Evolutionary conservation across 2,113 vertebrate genomes (phyloP).

Genomic region (Plestiodon gilberti): DNA sequence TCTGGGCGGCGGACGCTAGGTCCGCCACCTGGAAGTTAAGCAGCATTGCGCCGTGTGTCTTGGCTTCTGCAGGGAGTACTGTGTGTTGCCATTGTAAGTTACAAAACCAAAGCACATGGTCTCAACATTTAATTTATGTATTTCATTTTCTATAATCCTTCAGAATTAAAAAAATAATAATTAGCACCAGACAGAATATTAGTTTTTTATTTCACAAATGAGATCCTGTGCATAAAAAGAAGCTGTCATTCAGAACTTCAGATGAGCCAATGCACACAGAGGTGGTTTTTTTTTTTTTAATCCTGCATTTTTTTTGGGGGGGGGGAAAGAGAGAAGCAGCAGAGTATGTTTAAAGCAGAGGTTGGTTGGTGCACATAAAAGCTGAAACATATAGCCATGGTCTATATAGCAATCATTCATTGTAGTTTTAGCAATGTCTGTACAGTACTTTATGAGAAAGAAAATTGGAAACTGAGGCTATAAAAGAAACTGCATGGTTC

Average conservation of each 20-base stretch:
- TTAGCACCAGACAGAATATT: not conserved
- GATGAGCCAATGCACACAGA: not conserved
- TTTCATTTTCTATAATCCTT: not conserved
- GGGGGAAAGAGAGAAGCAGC: not conserved
- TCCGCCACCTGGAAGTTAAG: no score
- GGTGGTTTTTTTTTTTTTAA: not conserved
- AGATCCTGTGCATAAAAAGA: not conserved
- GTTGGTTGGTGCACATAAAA: not conserved
- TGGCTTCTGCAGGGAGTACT: not conserved
- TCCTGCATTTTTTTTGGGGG: not conserved
- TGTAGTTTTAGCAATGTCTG: not conserved
- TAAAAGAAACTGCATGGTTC: not conserved
- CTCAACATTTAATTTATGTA: not conserved
- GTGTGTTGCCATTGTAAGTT: not conserved
- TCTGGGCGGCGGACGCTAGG: no score
- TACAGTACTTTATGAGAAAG: slow-evolving; percentile 10
- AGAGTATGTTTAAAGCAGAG: not conserved
- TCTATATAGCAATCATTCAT: not conserved
- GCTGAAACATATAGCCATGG: not conserved
- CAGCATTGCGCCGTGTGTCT: no score
- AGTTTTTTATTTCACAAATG: not conserved
- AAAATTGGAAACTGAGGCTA: not conserved
- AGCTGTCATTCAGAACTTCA: not conserved
- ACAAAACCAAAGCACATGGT: not conserved
- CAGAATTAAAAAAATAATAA: not conserved